Evolutionary conservation across 2,888 invertebrate genomes (phyloP).

Genomic region (Kuschelorhynchus macadamiae): DNA sequence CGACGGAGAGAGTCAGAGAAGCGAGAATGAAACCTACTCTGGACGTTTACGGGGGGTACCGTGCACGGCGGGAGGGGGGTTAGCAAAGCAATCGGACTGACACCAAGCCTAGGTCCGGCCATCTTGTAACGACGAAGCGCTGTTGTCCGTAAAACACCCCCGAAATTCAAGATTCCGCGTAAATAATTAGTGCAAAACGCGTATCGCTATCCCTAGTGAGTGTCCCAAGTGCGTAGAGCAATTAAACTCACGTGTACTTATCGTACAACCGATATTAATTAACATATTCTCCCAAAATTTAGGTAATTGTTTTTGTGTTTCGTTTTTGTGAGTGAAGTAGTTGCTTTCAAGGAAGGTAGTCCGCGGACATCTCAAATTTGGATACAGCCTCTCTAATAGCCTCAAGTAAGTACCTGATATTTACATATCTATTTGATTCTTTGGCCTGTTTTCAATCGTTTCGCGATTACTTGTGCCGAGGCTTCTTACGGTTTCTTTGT

Average conservation of each 20-base stretch:
- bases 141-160: constrained; percentile 64
- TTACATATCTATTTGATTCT: constrained; percentile 6
- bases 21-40: constrained; percentile 69
- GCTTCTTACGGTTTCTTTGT: constrained; percentile 34
- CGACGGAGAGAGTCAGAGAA: constrained; percentile 66
- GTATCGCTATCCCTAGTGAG: constrained; percentile 55
- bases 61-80: constrained; percentile 67
- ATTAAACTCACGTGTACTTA: constrained; percentile 63
- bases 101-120: constrained; percentile 70
- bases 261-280: constrained; percentile 54
- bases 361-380: constrained; percentile 19
- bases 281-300: constrained; percentile 52
- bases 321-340: constrained; percentile 63
- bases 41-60: constrained; percentile 69
- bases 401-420: constrained; percentile 33
- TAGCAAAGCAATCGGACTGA: constrained; percentile 65
- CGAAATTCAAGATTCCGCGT: constrained; percentile 52
- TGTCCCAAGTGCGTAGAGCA: constrained; percentile 61
- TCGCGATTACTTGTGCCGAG: background rate
- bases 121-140: constrained; percentile 69
- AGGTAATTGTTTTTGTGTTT: constrained; percentile 59
- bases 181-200: constrained; percentile 59
- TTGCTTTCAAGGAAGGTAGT: constrained; percentile 31
- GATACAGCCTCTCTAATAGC: constrained; percentile 28
- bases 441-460: constrained; percentile 1